Percentiles rank a stretch among this genome's conserved stretches.
Evolutionary conservation across 2,113 vertebrate species (phyloP).

Genomic region (Ceuthmochares aereus): DNA sequence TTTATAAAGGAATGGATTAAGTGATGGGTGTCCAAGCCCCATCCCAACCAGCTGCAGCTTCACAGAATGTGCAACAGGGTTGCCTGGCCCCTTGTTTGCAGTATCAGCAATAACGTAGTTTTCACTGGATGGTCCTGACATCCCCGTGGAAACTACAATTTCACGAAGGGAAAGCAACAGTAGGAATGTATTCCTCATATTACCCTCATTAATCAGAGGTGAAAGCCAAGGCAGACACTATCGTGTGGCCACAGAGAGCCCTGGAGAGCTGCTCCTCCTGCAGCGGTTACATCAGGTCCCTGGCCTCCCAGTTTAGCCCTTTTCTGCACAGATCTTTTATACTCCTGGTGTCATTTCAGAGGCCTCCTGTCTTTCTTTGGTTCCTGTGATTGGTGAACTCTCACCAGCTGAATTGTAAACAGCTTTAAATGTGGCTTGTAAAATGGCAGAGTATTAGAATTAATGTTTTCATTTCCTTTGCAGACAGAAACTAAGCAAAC

Average conservation of each 20-base stretch:
- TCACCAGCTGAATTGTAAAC: background rate
- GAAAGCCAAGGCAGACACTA: background rate
- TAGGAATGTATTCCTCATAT: background rate
- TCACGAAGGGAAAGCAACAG: background rate
- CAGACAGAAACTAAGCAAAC: background rate
- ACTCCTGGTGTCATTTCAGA: background rate
- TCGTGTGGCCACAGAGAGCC: background rate
- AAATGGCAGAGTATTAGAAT: background rate
- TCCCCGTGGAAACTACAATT: background rate
- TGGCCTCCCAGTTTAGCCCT: background rate
- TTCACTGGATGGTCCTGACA: background rate
- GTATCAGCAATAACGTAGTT: rapidly evolving
- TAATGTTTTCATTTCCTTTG: background rate
- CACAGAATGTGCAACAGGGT: background rate
- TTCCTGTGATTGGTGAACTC: background rate
- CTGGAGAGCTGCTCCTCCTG: background rate
- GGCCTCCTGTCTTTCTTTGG: background rate
- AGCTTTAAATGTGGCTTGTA: background rate
- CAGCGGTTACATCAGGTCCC: rapidly evolving
- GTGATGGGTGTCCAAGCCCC: background rate
- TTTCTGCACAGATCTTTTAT: background rate
- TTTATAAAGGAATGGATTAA: background rate
- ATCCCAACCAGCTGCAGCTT: background rate
- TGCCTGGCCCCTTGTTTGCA: background rate
- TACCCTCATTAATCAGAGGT: background rate